phyloP scores from a whole-genome alignment of 2,797 vertebrate genomes.

The Cynopterus sphinx region DNA sequence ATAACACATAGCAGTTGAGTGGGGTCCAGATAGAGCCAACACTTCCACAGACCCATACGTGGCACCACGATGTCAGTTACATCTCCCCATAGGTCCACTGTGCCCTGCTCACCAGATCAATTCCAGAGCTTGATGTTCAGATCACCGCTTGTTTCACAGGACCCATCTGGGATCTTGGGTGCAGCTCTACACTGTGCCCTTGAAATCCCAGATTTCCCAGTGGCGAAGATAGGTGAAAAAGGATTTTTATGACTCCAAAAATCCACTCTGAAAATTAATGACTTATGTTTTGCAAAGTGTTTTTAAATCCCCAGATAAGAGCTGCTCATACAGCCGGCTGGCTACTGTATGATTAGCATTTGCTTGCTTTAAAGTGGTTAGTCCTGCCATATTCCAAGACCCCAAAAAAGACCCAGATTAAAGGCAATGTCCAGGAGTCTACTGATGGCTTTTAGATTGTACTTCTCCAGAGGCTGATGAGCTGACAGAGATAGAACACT shows the following conservation, averaged over 20 bases:
- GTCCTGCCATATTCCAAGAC: constrained; percentile 46
- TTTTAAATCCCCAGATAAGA: constrained; percentile 57
- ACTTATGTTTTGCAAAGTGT: constrained; percentile 54
- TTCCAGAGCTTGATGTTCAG: neutral
- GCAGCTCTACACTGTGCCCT: neutral
- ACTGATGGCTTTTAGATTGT: constrained; percentile 53
- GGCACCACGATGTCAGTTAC: neutral
- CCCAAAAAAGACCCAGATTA: constrained; percentile 46
- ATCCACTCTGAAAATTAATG: constrained; percentile 64
- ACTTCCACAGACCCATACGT: neutral
- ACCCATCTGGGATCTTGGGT: neutral
- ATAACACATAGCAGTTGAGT: neutral
- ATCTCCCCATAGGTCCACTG: neutral
- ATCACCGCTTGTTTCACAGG: neutral
- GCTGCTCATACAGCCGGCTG: constrained; percentile 19
- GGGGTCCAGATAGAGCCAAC: neutral
- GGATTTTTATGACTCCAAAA: constrained; percentile 30
- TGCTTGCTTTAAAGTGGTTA: constrained; percentile 50
- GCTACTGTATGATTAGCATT: constrained; percentile 46
- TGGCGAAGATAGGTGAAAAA: constrained; percentile 42
- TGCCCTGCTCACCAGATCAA: neutral
- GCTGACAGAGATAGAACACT: constrained; percentile 43
- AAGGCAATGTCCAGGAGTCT: constrained; percentile 57
- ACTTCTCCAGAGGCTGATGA: constrained; percentile 34
- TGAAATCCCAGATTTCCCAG: constrained; percentile 52